Evolutionary conservation across 2,888 invertebrate genomes (phyloP).

Genomic region (Acanthosepion lycidas): DNA sequence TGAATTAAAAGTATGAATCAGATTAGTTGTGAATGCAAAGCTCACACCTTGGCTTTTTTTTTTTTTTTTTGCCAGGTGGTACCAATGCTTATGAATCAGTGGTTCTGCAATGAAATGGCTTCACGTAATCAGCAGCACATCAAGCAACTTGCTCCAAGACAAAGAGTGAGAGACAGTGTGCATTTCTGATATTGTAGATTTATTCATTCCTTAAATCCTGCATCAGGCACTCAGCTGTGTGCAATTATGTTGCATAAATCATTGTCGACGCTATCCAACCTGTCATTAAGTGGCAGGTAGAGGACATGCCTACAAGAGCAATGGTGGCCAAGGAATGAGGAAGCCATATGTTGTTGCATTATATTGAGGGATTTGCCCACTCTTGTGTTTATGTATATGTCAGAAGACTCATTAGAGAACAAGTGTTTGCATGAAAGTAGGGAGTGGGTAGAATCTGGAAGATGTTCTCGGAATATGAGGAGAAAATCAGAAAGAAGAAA

Average conservation of each 20-base stretch:
- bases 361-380: background rate
- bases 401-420: background rate
- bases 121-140: background rate
- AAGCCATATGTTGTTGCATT: background rate
- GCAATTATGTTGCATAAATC: background rate
- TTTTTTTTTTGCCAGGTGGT: background rate
- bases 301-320: constrained; percentile 18
- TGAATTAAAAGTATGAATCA: background rate
- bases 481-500: too few relatives aligned
- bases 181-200: background rate
- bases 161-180: background rate
- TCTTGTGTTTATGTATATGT: background rate
- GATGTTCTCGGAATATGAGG: background rate
- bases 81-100: background rate
- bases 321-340: background rate
- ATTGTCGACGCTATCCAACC: constrained; percentile 4
- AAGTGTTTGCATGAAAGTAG: background rate
- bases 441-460: background rate
- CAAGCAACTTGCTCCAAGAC: background rate
- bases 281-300: constrained; percentile 21
- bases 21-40: background rate
- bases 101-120: background rate
- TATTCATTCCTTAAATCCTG: background rate
- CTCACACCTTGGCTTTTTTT: background rate
- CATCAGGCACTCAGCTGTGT: background rate